These are phyloP conservation scores for Laticauda laticaudata DNA, from an alignment of 2,113 vertebrate species.

Conservation along the genomic window DNA sequence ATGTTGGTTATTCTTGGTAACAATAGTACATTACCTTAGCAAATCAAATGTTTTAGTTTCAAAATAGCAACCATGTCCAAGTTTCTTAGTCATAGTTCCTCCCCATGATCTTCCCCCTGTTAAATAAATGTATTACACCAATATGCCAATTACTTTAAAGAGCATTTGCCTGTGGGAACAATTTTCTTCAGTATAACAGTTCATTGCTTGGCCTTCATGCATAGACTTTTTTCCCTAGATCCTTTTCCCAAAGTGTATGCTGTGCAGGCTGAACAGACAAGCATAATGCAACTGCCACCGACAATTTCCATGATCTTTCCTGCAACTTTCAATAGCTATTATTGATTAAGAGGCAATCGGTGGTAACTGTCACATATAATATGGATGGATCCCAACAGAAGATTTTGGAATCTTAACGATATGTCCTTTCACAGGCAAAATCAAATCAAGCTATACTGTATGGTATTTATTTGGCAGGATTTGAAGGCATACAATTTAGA, in stretches of 20 bases:
- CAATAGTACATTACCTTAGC: neutral
- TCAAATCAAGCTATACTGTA: neutral
- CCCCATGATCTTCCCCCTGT: neutral
- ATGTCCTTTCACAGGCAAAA: neutral
- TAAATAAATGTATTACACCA: neutral
- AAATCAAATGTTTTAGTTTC: neutral
- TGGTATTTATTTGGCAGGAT: neutral
- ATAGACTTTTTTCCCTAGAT: neutral
- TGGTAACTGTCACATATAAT: neutral
- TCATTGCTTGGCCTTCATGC: neutral
- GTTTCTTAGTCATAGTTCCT: neutral
- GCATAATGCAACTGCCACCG: slow-evolving; percentile 12
- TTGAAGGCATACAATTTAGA: neutral
- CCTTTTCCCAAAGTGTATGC: neutral
- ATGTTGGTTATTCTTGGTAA: neutral
- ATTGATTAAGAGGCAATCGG: neutral
- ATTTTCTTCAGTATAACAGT: neutral
- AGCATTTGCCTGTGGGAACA: neutral
- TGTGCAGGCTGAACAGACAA: neutral
- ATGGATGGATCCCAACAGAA: neutral
- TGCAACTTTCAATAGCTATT: slow-evolving; percentile 15
- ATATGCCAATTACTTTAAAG: slow-evolving; percentile 2
- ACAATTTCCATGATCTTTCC: neutral
- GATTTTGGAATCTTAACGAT: neutral
- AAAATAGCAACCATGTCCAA: neutral